Conservation (phyloP, 2,888 invertebrate species). For the Dyspetes luteomarginatus region DNA sequence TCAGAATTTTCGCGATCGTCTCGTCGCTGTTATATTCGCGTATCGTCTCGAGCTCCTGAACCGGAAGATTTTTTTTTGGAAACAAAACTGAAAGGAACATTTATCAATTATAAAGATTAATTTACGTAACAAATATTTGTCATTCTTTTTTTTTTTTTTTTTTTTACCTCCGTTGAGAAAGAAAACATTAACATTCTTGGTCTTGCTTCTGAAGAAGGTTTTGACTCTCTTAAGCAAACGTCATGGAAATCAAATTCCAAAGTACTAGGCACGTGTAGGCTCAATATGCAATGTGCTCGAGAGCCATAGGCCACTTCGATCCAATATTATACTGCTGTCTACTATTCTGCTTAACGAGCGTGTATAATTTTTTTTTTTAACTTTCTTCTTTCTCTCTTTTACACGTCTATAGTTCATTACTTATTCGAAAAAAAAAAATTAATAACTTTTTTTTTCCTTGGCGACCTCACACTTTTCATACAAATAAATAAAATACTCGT, state of each 20-base stretch:
- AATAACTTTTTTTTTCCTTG: too few relatives aligned
- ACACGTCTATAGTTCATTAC: too few relatives aligned
- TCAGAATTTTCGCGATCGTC: too few relatives aligned
- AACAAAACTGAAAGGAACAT: too few relatives aligned
- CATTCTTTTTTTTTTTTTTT: too few relatives aligned
- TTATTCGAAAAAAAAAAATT: too few relatives aligned
- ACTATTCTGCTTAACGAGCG: not conserved
- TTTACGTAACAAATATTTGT: too few relatives aligned
- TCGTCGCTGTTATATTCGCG: too few relatives aligned
- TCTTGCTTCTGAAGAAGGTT: constrained; percentile 21
- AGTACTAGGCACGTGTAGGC: constrained; percentile 58
- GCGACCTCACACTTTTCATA: not conserved
- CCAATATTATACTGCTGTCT: not conserved
- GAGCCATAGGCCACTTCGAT: constrained; percentile 8
- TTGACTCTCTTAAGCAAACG: constrained; percentile 9
- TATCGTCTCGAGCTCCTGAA: too few relatives aligned
- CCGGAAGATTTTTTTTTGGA: too few relatives aligned
- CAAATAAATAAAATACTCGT: not conserved
- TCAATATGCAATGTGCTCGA: constrained; percentile 1
- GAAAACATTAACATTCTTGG: constrained; percentile 45
- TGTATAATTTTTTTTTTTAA: constrained; percentile 16
- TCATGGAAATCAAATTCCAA: constrained; percentile 43
- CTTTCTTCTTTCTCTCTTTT: not conserved
- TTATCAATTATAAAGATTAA: too few relatives aligned
- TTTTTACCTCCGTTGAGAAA: not conserved